Percentiles rank a stretch among this genome's conserved stretches.
Conservation (phyloP, 2,113 vertebrate genomes). For the Rhinogobius similis region DNA sequence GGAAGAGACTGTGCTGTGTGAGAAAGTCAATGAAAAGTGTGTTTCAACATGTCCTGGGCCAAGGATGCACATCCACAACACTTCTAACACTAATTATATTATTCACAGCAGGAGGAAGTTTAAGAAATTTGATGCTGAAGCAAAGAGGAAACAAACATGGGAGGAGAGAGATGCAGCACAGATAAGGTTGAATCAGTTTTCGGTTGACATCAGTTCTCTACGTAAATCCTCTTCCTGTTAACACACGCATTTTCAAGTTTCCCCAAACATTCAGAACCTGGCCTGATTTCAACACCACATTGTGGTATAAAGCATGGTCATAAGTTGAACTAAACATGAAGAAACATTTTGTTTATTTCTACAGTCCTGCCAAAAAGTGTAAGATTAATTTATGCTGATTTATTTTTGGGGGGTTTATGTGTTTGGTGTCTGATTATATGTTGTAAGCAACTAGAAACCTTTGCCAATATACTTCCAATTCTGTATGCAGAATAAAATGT, state of each 20-base stretch:
- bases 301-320: not conserved
- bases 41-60: not conserved
- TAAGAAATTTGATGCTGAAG: conserved; percentile 54
- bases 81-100: not conserved
- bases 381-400: not conserved
- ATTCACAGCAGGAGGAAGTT: conserved; percentile 30
- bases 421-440: not conserved
- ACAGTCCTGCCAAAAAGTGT: too few species aligned
- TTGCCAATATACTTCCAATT: too few species aligned
- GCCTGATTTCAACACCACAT: not conserved
- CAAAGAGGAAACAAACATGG: conserved; percentile 48
- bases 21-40: not conserved
- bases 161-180: conserved; percentile 31
- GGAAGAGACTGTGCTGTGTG: not conserved
- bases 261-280: conserved; percentile 9
- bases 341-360: not conserved
- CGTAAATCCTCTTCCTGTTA: conserved; percentile 41
- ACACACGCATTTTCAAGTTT: not conserved
- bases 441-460: not conserved
- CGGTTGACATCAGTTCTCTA: not conserved
- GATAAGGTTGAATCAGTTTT: conserved; percentile 48
- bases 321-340: not conserved
- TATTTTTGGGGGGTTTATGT: not conserved
- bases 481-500: too few species aligned
- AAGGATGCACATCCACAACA: not conserved